Conservation (phyloP, 2,888 invertebrate species). For the Euzetes globulus region DNA sequence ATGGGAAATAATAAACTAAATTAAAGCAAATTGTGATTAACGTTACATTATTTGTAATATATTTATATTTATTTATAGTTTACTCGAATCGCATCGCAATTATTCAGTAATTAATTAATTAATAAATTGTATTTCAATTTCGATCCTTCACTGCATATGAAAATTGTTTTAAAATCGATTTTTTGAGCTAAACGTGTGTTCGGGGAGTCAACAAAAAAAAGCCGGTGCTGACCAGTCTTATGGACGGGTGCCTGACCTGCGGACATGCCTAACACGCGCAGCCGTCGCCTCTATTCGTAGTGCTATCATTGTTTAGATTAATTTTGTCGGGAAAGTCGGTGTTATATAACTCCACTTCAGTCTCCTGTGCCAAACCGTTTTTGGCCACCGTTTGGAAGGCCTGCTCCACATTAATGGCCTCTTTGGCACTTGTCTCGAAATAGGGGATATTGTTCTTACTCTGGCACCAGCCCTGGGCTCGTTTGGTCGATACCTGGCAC, state of each 20-base stretch:
- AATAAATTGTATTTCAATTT: neutral
- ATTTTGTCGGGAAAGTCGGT: slow-evolving; percentile 92
- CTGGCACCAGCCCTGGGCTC: slow-evolving; percentile 98
- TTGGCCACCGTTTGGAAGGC: slow-evolving; percentile 95
- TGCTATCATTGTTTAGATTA: slow-evolving; percentile 55
- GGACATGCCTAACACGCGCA: slow-evolving; percentile 43
- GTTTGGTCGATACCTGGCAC: slow-evolving; percentile 57
- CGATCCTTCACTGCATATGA: neutral
- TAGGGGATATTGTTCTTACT: slow-evolving; percentile 98
- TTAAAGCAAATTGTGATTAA: neutral
- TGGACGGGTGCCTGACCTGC: neutral
- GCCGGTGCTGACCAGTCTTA: neutral
- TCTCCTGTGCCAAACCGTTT: slow-evolving; percentile 74
- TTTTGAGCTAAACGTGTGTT: neutral
- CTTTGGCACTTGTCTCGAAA: slow-evolving; percentile 98
- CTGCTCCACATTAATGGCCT: slow-evolving; percentile 93
- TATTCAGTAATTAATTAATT: neutral
- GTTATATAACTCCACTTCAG: slow-evolving; percentile 85
- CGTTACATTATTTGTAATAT: neutral
- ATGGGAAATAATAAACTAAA: neutral
- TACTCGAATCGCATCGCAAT: slow-evolving; percentile 7
- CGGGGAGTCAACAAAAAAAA: no score
- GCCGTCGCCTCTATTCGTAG: slow-evolving; percentile 41
- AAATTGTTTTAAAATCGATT: neutral
- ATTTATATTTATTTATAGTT: neutral